Base-by-base conservation (phyloP, 1,140 invertebrate genomes). In the Drosophila virilis region DNA sequence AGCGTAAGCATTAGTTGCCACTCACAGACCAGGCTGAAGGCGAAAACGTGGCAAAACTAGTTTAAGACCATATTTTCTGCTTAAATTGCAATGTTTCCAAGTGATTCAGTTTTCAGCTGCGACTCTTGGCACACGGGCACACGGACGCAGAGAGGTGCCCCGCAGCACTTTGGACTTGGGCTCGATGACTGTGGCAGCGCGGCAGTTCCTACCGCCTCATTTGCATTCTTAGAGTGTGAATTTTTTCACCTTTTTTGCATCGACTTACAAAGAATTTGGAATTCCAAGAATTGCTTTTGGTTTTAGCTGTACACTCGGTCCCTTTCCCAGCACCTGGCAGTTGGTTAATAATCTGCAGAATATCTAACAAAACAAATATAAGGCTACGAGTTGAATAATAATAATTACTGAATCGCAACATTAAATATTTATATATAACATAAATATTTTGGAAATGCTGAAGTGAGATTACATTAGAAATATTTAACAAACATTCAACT, bases 31-130 rank as follows among this genome's bases (percentile, higher is more conserved):
- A 8, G 40, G 22, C 50, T 37, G 35, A 77, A 60, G 76, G 69
- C 48, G 62, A 69, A 81, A 86, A 70, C 59, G 72, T 68, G 68
- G 73, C 77, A 74, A 89, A 89, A 89, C 84, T 89, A 89, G 84
- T 89, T 89, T 89, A 89, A 89, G 85, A 84, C 84, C 84, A 89
- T 89, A 89, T 89, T 89, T 89, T 89, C 80, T 73, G 84, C 84
- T 80, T 69, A 80, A 82, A 78, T 84, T 84, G 84, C 84, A 89
- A 78, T 80, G 83, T 84, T 80, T 84, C 80, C 83, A 80, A 89
- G 74, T 72, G 79, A 83, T 89, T 83, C 82, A 55, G 83, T 70
- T 86, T 77, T 67, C 67, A 68, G 45, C 10, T n/a, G 57, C 55
- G 13, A 55, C 9, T 42, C 10, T 65, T 15, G 32, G 28, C 42